A percentile compares a stretch with the other conserved stretches of the same genome.
These are phyloP conservation scores for Platynereis dumerilii DNA, from an alignment of 2,888 invertebrate species.

Conservation along the genomic window DNA sequence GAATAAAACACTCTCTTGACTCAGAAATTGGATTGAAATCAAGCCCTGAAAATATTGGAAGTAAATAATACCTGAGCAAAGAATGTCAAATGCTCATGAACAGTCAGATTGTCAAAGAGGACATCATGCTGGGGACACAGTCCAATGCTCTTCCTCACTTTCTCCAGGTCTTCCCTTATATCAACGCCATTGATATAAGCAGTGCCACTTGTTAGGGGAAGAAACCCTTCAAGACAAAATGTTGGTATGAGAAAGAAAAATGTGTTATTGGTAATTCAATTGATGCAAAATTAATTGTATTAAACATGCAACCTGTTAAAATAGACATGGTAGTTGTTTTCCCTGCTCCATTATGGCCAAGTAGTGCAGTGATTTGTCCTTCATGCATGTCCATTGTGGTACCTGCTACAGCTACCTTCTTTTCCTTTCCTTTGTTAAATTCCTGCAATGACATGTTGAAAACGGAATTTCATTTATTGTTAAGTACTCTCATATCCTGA, in stretches of 20 bases:
- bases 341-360: constrained; percentile 86
- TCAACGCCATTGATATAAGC: constrained; percentile 74
- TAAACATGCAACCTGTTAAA: constrained; percentile 69
- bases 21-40: no score
- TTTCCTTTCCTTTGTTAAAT: constrained; percentile 49
- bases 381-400: constrained; percentile 76
- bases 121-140: constrained; percentile 86
- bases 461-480: no score
- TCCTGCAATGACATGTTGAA: no score
- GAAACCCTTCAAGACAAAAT: constrained; percentile 30
- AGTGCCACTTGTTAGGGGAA: constrained; percentile 66
- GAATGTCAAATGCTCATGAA: constrained; percentile 81
- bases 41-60: no score
- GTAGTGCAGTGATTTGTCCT: constrained; percentile 80
- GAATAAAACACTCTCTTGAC: no score
- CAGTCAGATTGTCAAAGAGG: constrained; percentile 79
- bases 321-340: constrained; percentile 92
- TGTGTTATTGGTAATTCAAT: no score
- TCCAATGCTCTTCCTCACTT: constrained; percentile 76
- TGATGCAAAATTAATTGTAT: no score
- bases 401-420: constrained; percentile 71
- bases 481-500: no score
- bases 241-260: no score
- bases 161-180: constrained; percentile 69
- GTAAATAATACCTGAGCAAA: constrained; percentile 66